Percentiles rank a stretch among this genome's conserved stretches.
phyloP scores from a whole-genome alignment of 2,888 invertebrate genomes.

The Drosophila sordidula region DNA sequence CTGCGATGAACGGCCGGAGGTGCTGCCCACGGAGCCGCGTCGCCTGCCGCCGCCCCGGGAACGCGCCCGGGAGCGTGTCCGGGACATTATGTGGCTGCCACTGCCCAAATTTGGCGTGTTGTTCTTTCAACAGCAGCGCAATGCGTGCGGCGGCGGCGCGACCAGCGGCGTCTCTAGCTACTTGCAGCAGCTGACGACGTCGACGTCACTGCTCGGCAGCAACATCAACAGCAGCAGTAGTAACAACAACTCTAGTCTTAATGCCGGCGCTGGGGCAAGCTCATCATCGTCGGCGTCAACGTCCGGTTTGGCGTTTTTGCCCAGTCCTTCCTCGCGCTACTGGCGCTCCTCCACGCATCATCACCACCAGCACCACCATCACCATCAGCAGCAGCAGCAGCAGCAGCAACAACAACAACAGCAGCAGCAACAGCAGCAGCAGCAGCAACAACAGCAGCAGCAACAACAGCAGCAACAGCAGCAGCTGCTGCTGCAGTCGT shows the following conservation, averaged over 20 bases:
- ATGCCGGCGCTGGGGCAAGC: conserved; percentile 41
- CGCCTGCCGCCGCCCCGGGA: conserved; percentile 88
- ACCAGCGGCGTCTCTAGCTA: conserved; percentile 39
- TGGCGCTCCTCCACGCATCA: conserved; percentile 80
- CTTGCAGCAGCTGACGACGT: conserved; percentile 51
- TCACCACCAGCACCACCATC: conserved; percentile 59
- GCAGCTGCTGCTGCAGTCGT: conserved; percentile 37
- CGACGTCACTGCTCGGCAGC: conserved; percentile 32
- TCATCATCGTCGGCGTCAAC: conserved; percentile 55
- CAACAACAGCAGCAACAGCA: conserved; percentile 52
- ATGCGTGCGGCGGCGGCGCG: conserved; percentile 20
- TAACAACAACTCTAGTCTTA: conserved; percentile 84
- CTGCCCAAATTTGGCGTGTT: conserved; percentile 94
- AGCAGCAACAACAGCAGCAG: conserved; percentile 36
- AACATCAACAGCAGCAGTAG: conserved; percentile 44
- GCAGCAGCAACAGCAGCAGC: conserved; percentile 55
- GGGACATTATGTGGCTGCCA: conserved; percentile 92
- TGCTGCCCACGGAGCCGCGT: conserved; percentile 90
- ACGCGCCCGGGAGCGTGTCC: conserved; percentile 85
- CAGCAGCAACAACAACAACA: conserved; percentile 51
- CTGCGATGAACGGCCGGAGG: conserved; percentile 92
- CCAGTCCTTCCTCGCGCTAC: conserved; percentile 70
- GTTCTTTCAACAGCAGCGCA: conserved; percentile 85
- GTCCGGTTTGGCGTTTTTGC: conserved; percentile 64
- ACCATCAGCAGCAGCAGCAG: conserved; percentile 60